Evolutionary conservation across 2,888 invertebrate genomes (phyloP).

Genomic region (Erannis defoliaria): DNA sequence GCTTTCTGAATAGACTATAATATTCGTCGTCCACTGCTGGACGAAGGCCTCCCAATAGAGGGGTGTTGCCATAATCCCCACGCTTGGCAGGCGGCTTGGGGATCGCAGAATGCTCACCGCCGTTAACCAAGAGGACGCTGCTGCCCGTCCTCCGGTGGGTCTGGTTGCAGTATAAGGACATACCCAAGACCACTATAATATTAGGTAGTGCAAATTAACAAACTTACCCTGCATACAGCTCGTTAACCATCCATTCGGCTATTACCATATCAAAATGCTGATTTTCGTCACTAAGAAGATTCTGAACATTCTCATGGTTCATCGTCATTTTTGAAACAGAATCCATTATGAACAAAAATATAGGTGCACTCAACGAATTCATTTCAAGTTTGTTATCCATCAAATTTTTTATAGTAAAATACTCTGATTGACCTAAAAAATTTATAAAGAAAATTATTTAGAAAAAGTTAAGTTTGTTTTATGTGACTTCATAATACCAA

Average conservation of each 20-base stretch:
- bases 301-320: constrained; percentile 44
- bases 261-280: constrained; percentile 58
- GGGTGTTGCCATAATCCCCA: no score
- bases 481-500: no score
- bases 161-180: no score
- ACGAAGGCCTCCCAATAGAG: no score
- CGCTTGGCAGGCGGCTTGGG: no score
- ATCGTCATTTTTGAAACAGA: constrained; percentile 37
- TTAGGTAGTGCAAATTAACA: background rate
- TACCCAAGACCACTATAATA: background rate
- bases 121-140: no score
- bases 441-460: background rate
- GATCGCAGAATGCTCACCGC: no score
- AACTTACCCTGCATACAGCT: constrained; percentile 52
- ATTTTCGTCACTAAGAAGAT: constrained; percentile 50
- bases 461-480: background rate
- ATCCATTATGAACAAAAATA: constrained; percentile 33
- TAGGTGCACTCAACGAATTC: constrained; percentile 1
- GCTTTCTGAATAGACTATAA: no score
- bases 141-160: no score
- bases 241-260: constrained; percentile 57
- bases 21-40: no score
- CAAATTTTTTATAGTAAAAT: constrained; percentile 37
- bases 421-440: constrained; percentile 24
- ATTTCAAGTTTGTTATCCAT: constrained; percentile 39